Evolutionary conservation across 1,140 invertebrate genomes (phyloP), one percentile per base, ranked within the genome.

Genomic region (Phymorhynchus buccinoides): DNA sequence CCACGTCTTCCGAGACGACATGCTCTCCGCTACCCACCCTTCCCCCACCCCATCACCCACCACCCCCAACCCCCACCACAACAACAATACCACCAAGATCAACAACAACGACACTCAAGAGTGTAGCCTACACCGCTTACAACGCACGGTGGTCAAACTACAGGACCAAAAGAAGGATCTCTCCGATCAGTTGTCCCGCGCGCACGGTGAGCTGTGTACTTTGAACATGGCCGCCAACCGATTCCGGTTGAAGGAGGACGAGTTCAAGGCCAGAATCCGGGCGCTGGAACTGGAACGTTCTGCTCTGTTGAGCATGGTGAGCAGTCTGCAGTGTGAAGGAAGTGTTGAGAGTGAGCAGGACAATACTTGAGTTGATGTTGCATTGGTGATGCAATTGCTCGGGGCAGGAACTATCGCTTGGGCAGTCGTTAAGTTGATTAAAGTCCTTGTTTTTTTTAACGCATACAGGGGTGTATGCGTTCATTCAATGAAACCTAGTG

Each of bases 1-100:
- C 90, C 96, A 97, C 89, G 97, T 99, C 0, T 94, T 99, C 6
- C 96, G 98, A 88, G 98, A 99, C 92, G 98, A 99, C 93, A 96
- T 97, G 86, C 90, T 90, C 82, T 90, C 87, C 44, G 90, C 90
- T 39, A 90, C 91, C 35, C 85, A 86, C 22, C n/a, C 56, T 22
- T 16, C 56, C 22, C n/a, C n/a, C n/a, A n/a, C n/a, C n/a, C n/a
- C 86, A 4, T 85, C 88, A 27, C 86, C 86, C 14, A 88, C 89
- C 85, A 86, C 84, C n/a, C n/a, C n/a, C n/a, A n/a, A n/a, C n/a
- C n/a, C n/a, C 6, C 85, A 87, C 48, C 81, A 39, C 9, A 80
- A 85, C 30, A 86, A 56, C 86, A 88, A 86, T 22, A 88, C 87
- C 27, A 86, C 84, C 16, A 87, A 87, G 84, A 86, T 75, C 30